These are phyloP conservation scores for Bradypodion pumilum DNA, from an alignment of 2,797 vertebrate species.

Conservation along the genomic window DNA sequence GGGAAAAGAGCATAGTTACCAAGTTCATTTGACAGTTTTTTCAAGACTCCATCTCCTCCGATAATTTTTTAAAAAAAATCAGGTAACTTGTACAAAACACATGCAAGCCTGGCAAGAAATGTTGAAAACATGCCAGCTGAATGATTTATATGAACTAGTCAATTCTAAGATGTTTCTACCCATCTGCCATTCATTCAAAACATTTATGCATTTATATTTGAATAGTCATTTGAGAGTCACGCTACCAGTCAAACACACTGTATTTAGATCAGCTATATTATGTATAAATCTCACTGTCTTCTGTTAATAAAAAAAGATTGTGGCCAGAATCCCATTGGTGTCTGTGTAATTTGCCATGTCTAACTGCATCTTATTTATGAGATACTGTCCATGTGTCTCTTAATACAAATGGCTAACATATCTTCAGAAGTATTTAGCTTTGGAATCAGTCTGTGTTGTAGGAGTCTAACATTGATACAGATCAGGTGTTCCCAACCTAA, in stretches of 20 bases:
- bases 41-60: neutral
- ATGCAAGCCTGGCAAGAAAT: neutral
- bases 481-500: too few relatives aligned
- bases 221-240: conserved; percentile 17
- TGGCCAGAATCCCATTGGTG: neutral
- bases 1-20: conserved; percentile 23
- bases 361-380: neutral
- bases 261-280: conserved; percentile 28
- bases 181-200: neutral
- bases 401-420: neutral
- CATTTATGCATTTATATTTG: conserved; percentile 7
- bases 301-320: neutral
- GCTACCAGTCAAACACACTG: conserved; percentile 7
- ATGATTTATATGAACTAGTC: neutral
- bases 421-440: neutral
- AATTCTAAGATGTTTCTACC: neutral
- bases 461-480: neutral
- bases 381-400: neutral
- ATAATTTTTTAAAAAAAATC: neutral
- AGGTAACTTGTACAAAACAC: neutral
- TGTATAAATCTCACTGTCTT: neutral
- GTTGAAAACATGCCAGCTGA: neutral
- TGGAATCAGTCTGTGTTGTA: neutral
- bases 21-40: neutral
- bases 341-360: too few relatives aligned